These are phyloP conservation scores for Xenus cinereus DNA, from an alignment of 2,113 vertebrate species.

Conservation along the genomic window DNA sequence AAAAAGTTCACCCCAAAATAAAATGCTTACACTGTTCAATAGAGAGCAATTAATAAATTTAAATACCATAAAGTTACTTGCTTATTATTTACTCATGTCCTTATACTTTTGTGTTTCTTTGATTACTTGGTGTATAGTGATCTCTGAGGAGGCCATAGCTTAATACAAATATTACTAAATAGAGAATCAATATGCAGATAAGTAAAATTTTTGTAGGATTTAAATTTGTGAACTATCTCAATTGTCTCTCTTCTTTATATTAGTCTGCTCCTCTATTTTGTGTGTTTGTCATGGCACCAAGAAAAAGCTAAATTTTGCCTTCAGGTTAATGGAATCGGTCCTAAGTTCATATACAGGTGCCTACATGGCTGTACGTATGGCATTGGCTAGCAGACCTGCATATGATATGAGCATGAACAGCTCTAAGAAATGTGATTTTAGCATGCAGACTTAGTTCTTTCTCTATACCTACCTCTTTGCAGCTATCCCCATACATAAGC, in stretches of 20 bases:
- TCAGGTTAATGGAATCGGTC: neutral
- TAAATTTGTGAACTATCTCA: neutral
- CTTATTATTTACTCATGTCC: neutral
- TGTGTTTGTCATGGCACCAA: neutral
- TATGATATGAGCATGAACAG: neutral
- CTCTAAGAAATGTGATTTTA: neutral
- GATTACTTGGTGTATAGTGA: neutral
- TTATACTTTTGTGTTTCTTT: slow-evolving; percentile 17
- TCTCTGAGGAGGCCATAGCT: slow-evolving; percentile 4
- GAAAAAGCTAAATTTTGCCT: neutral
- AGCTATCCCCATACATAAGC: neutral
- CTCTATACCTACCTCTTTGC: neutral
- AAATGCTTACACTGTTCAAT: neutral
- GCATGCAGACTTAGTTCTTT: neutral
- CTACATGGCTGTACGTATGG: neutral
- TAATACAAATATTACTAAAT: neutral
- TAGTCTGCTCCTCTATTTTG: neutral
- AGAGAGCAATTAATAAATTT: neutral
- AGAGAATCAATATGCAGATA: neutral
- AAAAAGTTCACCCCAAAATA: neutral
- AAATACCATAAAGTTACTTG: neutral
- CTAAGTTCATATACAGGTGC: neutral
- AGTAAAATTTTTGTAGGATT: slow-evolving; percentile 35
- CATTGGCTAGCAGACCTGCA: neutral
- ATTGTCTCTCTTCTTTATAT: neutral